Evolutionary conservation across 2,113 vertebrate genomes (phyloP).

Genomic region (Ceuthmochares aereus): DNA sequence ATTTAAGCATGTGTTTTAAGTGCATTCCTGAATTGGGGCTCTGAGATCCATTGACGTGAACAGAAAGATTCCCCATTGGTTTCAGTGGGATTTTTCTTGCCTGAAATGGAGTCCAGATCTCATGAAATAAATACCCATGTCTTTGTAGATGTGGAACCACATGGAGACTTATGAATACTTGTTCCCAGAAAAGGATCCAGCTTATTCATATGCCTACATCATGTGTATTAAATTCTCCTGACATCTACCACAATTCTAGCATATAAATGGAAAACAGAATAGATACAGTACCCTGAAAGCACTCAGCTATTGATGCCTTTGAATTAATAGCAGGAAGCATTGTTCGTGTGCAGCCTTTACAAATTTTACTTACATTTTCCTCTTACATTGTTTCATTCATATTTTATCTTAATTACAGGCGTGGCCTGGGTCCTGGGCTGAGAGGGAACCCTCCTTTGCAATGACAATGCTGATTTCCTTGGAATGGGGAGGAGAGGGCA

Average conservation of each 20-base stretch:
- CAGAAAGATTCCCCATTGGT: not conserved
- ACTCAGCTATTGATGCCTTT: not conserved
- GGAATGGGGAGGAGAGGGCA: not conserved
- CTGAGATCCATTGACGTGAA: not conserved
- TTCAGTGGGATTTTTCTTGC: not conserved
- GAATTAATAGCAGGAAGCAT: conserved; percentile 26
- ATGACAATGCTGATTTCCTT: not conserved
- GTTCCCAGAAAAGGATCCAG: conserved; percentile 19
- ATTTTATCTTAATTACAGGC: not conserved
- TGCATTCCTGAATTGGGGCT: not conserved
- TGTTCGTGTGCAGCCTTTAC: not conserved
- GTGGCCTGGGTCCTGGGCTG: fast-evolving
- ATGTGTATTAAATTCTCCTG: conserved; percentile 34
- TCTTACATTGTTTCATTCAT: not conserved
- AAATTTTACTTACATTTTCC: not conserved
- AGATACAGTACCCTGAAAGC: conserved; percentile 19
- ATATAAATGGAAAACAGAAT: conserved; percentile 55
- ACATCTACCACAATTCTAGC: conserved; percentile 38
- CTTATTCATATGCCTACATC: conserved; percentile 36
- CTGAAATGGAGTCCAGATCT: conserved; percentile 58
- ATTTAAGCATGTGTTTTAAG: not conserved
- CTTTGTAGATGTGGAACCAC: conserved; percentile 23
- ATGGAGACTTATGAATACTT: not conserved
- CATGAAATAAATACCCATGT: not conserved
- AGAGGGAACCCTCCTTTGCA: fast-evolving